Evolutionary conservation across 2,888 invertebrate species (phyloP), one percentile per base, ranked within the genome.

Genomic region (Apotomis capreana): DNA sequence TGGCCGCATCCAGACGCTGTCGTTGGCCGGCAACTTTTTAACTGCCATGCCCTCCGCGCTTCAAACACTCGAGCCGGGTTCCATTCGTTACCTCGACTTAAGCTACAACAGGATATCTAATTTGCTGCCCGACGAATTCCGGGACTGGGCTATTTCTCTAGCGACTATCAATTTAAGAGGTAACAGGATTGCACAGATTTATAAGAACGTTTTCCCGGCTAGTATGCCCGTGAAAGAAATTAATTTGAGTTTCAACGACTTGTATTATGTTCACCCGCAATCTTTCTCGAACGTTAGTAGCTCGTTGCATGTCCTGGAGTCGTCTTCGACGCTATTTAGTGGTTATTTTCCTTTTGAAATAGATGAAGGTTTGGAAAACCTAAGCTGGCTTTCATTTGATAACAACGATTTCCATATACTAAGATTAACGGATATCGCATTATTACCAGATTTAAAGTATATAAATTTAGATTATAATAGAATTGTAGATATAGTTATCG

Each of bases 161-260:
- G 96, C 96, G 84, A 97, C 97, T 77, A 94, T 98, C 75, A 94
- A 97, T 78, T 92, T 98, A 79, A 94, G 96, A 76, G 98, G 97
- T 89, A 98, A 98, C 87, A 95, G 96, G 86, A 95, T 98, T 77
- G 96, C 96, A 51, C 95, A 94, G 86, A 92, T 96, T 78, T 95
- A 95, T 82, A 94, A 95, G 76, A 95, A 95, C 81, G 95, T 96
- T 77, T 97, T 98, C 87, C 94, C 95, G 73, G 95, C 95, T 55
- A 94, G 96, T 67, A 95, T 95, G 76, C 95, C 96, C 78, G 94
- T 99, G 78, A 96, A 96, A 82, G 98, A 98, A 89, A 95, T 99
- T 76, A 97, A 97, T 89, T 92, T 99, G 77, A 98, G 98, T 84
- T 98, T 98, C 89, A 99, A 99, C 89, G 96, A 97, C 82, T 94